Conservation (phyloP, 2,888 invertebrate genomes). For the Plutella xylostella region DNA sequence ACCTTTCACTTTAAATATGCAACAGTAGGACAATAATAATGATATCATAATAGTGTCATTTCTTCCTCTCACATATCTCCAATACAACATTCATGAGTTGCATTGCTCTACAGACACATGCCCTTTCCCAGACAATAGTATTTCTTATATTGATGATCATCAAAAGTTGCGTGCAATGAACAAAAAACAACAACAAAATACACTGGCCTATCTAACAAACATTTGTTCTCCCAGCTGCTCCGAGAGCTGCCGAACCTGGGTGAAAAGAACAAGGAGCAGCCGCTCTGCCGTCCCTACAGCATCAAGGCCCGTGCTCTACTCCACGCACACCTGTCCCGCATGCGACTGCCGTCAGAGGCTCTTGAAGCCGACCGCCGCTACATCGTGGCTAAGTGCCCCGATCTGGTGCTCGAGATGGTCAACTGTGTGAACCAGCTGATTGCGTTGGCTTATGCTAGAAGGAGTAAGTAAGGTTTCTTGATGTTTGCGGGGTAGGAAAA, state of each 20-base stretch:
- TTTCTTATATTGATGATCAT: too few species aligned
- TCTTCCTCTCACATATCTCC: too few species aligned
- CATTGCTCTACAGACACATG: too few species aligned
- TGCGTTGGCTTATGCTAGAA: slow-evolving; percentile 88
- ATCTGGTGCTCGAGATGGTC: slow-evolving; percentile 97
- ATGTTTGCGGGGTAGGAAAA: too few species aligned
- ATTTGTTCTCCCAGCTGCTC: slow-evolving; percentile 81
- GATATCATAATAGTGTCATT: too few species aligned
- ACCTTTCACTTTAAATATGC: too few species aligned
- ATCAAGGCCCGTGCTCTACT: slow-evolving; percentile 92
- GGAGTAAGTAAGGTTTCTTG: slow-evolving; percentile 74
- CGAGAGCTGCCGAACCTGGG: slow-evolving; percentile 91
- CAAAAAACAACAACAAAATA: too few species aligned
- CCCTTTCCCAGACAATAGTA: too few species aligned
- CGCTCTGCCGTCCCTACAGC: slow-evolving; percentile 92
- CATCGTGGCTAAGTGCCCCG: slow-evolving; percentile 91
- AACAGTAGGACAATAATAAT: too few species aligned
- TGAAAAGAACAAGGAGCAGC: slow-evolving; percentile 96
- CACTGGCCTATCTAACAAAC: too few species aligned
- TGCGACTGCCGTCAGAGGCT: slow-evolving; percentile 80
- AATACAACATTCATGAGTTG: too few species aligned
- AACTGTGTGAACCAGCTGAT: slow-evolving; percentile 95
- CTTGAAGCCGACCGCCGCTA: slow-evolving; percentile 88
- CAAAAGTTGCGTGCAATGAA: too few species aligned
- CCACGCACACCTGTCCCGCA: slow-evolving; percentile 94